Base-by-base conservation (phyloP, 53 echinoderm and acorn worm genomes). In the Luidia sarsii region DNA sequence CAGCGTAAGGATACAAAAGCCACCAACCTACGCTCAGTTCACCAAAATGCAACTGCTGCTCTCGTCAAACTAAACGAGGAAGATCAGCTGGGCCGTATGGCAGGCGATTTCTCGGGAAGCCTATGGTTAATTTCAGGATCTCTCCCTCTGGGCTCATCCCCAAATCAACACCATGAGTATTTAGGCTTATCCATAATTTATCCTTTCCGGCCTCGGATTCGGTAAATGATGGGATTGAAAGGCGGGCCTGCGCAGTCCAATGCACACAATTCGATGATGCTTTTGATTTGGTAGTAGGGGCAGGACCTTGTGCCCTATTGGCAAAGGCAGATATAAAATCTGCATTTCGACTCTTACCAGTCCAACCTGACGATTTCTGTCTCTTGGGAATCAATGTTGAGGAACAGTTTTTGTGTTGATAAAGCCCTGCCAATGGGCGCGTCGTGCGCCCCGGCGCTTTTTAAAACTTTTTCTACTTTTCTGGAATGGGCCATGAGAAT, bases 261-360 rank as follows among this genome's bases (percentile, higher is more conserved):
- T 80, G 65, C 28, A 37, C 31, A 8, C 64, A 48, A 50, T 80
- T 80, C 43, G 65, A 80, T 33, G 49, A 45, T 15, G 80, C 80
- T 8, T 8, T 81, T 9, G 2, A 54, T 11, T 35, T 80, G 3
- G 80, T 80, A 32, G 65, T 61, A 7, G 3, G 5, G 34, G 50
- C 32, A 6, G 80, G 80, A 7, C 48, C 21, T 3, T 62, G 79
- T 13, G 62, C 79, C 0, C n/a, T 61, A 3, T 38, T 79, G 55
- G 82, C 64, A 0, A 81, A 81, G 67, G 66, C 82, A 0, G 82
- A 81, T 31, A 81, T 67, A 2, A 59, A 79, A 43, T 79, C 79
- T 24, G 79, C 79, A 24, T 79, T 79, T 62, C 23, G 79, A 2
- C 62, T 79, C 9, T 32, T 79, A 14, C 79, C 79, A 20, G 31